Percentiles rank a stretch among this genome's conserved stretches.
phyloP scores from a whole-genome alignment of 2,888 invertebrate genomes.

The Nematopogon swammerdamellus region DNA sequence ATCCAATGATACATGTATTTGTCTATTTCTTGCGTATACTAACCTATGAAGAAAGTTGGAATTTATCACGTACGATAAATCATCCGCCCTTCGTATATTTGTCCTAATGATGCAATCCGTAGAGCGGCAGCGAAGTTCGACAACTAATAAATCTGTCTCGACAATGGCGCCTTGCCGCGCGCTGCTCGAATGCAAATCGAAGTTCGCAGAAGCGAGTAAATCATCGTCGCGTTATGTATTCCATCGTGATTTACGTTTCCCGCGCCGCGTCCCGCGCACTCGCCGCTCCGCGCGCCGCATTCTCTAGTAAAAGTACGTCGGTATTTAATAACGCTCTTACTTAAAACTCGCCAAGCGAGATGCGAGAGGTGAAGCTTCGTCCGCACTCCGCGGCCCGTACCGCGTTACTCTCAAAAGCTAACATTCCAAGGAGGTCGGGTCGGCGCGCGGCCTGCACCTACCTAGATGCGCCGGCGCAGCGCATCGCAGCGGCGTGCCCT shows the following conservation, averaged over 20 bases:
- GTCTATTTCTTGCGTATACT: too few relatives aligned
- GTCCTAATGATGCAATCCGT: not conserved
- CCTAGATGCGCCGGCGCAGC: not conserved
- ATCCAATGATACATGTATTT: too few relatives aligned
- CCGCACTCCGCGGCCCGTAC: not conserved
- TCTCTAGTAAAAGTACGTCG: not conserved
- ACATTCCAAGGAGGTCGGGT: constrained; percentile 1
- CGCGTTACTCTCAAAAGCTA: constrained; percentile 1
- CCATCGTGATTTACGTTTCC: not conserved
- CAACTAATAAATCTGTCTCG: not conserved
- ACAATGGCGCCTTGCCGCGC: not conserved
- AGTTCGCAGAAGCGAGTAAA: not conserved
- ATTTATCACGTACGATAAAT: not conserved
- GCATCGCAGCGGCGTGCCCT: not conserved
- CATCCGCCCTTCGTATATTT: not conserved
- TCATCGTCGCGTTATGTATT: not conserved
- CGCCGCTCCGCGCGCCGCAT: not conserved
- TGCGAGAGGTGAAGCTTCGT: not conserved
- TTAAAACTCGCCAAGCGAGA: not conserved
- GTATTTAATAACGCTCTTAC: not conserved
- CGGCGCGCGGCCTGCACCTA: not conserved
- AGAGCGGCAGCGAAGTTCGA: not conserved
- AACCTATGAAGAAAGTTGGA: too few relatives aligned
- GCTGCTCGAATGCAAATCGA: not conserved
- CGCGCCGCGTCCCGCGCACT: not conserved